Conservation (phyloP, 2,797 vertebrate species). For the Paramormyrops hopkinsi region DNA sequence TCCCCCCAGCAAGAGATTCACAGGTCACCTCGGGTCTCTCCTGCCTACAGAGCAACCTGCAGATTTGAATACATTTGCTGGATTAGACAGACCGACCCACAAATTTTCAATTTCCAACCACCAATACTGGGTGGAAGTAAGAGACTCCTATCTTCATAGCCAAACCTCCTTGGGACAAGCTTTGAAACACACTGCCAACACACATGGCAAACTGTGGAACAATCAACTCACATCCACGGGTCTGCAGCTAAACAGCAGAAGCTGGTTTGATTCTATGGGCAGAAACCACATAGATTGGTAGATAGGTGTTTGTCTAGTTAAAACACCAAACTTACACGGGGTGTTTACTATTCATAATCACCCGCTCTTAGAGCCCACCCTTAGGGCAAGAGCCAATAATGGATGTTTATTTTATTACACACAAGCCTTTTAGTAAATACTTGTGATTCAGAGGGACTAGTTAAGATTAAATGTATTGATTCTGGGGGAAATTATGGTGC, state of each 20-base stretch:
- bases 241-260: neutral
- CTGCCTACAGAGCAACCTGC: neutral
- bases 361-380: neutral
- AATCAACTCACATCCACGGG: neutral
- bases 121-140: neutral
- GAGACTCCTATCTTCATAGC: neutral
- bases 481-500: neutral
- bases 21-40: neutral
- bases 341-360: neutral
- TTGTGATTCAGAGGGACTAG: neutral
- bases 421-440: neutral
- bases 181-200: neutral
- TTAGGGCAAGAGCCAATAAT: neutral
- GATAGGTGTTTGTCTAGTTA: neutral
- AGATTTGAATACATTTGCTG: conserved; percentile 6
- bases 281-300: neutral
- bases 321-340: neutral
- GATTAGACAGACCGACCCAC: neutral
- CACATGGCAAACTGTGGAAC: neutral
- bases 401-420: neutral
- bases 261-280: neutral
- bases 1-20: neutral
- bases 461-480: neutral
- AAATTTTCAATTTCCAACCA: neutral
- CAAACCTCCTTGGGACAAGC: neutral